Base-by-base conservation (phyloP, 2,113 vertebrate species). In the Oxygymnocypris stewartii region DNA sequence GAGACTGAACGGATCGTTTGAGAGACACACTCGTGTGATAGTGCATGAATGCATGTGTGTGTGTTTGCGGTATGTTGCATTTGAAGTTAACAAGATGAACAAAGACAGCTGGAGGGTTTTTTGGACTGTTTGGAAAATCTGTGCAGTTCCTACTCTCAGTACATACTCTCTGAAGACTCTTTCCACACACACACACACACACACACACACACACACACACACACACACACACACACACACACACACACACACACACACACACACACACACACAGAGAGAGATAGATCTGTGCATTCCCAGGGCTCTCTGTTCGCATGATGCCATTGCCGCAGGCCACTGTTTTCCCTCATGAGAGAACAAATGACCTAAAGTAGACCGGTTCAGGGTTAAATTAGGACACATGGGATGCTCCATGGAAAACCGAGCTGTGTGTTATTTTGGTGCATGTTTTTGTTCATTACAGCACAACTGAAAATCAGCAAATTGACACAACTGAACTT, bases 351-450 rank as follows among this genome's bases (percentile, higher is more conserved):
- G 76, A 78, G 76, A 35, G 76, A 78, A 54, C 76, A 35, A 73
- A 73, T 78, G 76, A 54, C 44, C 76, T 78, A 18, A 49, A 78
- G 76, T 51, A 54, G 76, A 78, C 16, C 49, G 28, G 44, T 78
- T 54, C 76, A 78, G 49, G 76, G 76, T 78, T 78, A 78, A 78
- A 78, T 78, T 54, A 78, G 76, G 76, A 78, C 76, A 51, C 76
- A 18, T 35, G 76, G 28, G 76, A 78, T 54, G 76, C 47, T 35
- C 49, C 7, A 4, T 31, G 76, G 76, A 78, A 78, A 78, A 78
- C 75, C 12, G 23, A 75, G 23, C 42, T 25, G 40, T 44, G 75
- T 78, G 75, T 78, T 54, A 78, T 78, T 78, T 51, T 35, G 47
- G 76, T 31, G 16, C 28, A 35, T 54, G 44, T 78, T 54, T 78